A percentile compares a stretch with the other conserved stretches of the same genome.
Evolutionary conservation across 2,888 invertebrate genomes (phyloP).

Genomic region (Leptopilina myrica): DNA sequence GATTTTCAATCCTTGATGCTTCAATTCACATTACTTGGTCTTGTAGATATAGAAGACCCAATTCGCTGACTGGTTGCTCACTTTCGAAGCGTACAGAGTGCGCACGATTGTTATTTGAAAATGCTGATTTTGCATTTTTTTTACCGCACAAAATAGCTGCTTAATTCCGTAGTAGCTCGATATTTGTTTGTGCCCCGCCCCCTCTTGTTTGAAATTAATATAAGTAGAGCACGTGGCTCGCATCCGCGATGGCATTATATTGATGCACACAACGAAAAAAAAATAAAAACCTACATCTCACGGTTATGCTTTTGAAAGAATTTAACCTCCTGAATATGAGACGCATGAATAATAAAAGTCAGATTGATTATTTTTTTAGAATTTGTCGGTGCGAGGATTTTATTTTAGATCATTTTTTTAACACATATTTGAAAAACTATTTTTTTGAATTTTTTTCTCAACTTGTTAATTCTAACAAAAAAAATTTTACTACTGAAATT

Average conservation of each 20-base stretch:
- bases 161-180: conserved; percentile 12
- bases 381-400: too few species aligned
- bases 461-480: too few species aligned
- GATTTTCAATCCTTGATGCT: conserved; percentile 53
- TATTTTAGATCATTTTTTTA: too few species aligned
- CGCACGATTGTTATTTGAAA: conserved; percentile 2
- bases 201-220: background rate
- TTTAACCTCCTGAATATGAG: background rate
- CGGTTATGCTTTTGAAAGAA: background rate
- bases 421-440: too few species aligned
- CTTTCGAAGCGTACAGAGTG: conserved; percentile 5
- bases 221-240: conserved; percentile 17
- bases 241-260: background rate
- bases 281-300: background rate
- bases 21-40: conserved; percentile 37
- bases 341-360: background rate
- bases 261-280: background rate
- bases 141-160: conserved; percentile 15
- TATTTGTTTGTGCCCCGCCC: conserved; percentile 10
- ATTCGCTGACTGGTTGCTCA: conserved; percentile 51
- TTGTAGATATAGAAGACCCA: conserved; percentile 46
- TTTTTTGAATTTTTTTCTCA: too few species aligned
- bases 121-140: conserved; percentile 29
- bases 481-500: too few species aligned
- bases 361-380: background rate